A percentile compares a stretch with the other conserved stretches of the same genome.
Conservation (phyloP, 2,113 vertebrate species). For the Aythya baeri region DNA sequence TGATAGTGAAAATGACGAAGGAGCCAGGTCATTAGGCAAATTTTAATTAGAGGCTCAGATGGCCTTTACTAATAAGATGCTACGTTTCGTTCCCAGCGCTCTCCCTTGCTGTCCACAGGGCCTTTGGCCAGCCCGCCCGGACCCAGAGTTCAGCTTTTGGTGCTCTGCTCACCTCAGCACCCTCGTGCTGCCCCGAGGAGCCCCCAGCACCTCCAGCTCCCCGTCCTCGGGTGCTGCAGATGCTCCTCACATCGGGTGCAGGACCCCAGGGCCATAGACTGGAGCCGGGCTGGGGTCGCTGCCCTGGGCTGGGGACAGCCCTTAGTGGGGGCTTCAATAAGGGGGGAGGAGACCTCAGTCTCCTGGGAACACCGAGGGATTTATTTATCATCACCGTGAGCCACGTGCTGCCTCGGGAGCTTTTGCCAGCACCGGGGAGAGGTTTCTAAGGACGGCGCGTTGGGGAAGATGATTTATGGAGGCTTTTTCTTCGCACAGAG, state of each 20-base stretch:
- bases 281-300: too few species aligned
- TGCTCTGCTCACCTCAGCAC: neutral
- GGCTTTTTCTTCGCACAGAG: neutral
- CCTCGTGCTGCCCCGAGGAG: neutral
- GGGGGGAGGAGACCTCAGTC: neutral
- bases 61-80: slow-evolving; percentile 79
- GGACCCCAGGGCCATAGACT: neutral
- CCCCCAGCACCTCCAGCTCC: neutral
- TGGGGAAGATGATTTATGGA: neutral
- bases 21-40: slow-evolving; percentile 83
- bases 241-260: neutral
- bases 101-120: neutral
- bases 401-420: rapidly evolving
- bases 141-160: neutral
- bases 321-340: neutral
- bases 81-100: slow-evolving; percentile 62
- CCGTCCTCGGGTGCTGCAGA: neutral
- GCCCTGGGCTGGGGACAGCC: rapidly evolving
- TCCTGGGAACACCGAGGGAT: neutral
- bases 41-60: slow-evolving; percentile 83
- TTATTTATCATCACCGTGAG: neutral
- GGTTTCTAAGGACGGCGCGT: neutral
- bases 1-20: slow-evolving; percentile 74
- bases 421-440: neutral
- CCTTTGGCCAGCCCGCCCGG: neutral